Percentiles rank a stretch among this genome's conserved stretches.
phyloP scores from a whole-genome alignment of 2,888 invertebrate genomes.

The Nymphalis urticae region DNA sequence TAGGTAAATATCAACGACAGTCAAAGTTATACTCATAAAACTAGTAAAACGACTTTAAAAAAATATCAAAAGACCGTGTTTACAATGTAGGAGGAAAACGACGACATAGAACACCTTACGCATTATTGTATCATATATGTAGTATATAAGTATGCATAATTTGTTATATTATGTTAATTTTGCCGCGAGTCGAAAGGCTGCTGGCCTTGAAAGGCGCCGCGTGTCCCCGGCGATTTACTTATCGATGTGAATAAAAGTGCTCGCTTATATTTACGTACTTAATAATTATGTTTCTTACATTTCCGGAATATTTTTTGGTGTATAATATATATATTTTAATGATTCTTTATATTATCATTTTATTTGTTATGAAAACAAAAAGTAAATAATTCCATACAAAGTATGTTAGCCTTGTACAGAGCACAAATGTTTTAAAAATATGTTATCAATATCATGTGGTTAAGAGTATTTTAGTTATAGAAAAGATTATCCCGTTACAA shows the following conservation, averaged over 20 bases:
- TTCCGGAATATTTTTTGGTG: neutral
- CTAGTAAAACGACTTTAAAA: no score
- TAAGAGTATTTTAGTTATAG: no score
- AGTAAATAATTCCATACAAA: no score
- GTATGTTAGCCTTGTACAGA: no score
- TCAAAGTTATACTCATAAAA: no score
- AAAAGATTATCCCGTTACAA: no score
- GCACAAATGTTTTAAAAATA: no score
- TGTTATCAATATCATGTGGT: no score
- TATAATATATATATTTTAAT: neutral
- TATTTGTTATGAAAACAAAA: neutral
- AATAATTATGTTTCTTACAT: conserved; percentile 11
- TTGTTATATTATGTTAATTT: conserved; percentile 70
- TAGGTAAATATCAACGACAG: no score
- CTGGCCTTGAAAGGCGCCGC: conserved; percentile 68
- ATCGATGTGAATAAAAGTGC: conserved; percentile 29
- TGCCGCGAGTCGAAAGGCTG: conserved; percentile 67
- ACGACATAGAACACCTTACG: conserved; percentile 23
- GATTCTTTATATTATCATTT: neutral
- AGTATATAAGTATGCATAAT: conserved; percentile 49
- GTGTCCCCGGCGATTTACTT: conserved; percentile 39
- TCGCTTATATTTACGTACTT: conserved; percentile 8
- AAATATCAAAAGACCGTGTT: neutral
- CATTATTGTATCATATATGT: conserved; percentile 18
- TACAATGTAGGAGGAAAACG: conserved; percentile 31